phyloP scores from a whole-genome alignment of 2,888 invertebrate genomes.

The Epinotia ramella region DNA sequence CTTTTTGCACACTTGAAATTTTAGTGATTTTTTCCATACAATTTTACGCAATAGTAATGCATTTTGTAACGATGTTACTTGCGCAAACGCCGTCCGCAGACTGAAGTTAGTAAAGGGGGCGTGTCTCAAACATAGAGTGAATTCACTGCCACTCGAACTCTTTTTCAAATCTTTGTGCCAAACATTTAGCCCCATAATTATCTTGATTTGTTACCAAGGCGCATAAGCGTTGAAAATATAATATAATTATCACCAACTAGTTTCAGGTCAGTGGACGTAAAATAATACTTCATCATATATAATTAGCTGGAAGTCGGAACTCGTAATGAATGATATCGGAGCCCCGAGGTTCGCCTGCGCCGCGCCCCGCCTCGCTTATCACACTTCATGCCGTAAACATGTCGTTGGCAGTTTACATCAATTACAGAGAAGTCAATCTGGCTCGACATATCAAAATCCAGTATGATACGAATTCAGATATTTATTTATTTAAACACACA shows the following conservation, averaged over 20 bases:
- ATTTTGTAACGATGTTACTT: too few species aligned
- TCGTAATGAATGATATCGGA: slow-evolving; percentile 1
- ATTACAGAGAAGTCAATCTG: too few species aligned
- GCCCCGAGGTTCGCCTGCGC: slow-evolving; percentile 23
- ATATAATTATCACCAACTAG: not conserved
- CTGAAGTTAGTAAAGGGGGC: too few species aligned
- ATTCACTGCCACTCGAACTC: too few species aligned
- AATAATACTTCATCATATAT: not conserved
- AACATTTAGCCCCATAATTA: not conserved
- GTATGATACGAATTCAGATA: too few species aligned
- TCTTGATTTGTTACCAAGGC: not conserved
- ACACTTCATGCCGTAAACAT: not conserved
- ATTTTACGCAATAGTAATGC: too few species aligned
- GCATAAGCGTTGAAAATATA: not conserved
- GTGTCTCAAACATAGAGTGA: too few species aligned
- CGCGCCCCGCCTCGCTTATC: not conserved
- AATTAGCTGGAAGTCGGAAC: slow-evolving; percentile 5
- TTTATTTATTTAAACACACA: too few species aligned
- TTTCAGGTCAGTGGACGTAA: not conserved
- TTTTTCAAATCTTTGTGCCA: not conserved
- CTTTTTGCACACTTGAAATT: too few species aligned
- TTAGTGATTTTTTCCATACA: too few species aligned
- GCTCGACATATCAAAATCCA: too few species aligned
- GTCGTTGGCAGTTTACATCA: not conserved
- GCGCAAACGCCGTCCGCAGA: too few species aligned